Evolutionary conservation across 2,113 vertebrate species (phyloP), one percentile per base, ranked within the genome.

Genomic region (Artemisiospiza belli): DNA sequence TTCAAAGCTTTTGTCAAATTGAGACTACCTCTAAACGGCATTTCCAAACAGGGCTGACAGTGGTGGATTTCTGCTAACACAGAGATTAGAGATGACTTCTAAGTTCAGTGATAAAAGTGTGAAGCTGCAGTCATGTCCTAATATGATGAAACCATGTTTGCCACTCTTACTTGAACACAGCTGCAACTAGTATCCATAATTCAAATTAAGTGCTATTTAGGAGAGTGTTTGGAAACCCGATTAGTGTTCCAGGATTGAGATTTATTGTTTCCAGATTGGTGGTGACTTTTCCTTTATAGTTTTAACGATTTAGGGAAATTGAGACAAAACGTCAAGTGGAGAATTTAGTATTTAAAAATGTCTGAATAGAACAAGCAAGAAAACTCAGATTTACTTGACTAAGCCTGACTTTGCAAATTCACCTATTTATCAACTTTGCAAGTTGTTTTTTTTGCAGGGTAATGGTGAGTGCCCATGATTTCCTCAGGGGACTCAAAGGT

Each of bases 241-340:
- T 86, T 94, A 97, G 54, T 86, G 82, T 88, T 96, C 93, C 92
- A 95, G 79, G 41, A 51, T n/a, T 28, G 21, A 95, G 92, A 97
- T 91, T 93, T 95, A 95, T 97, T 94, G 90, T 86, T 96, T 95
- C 90, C 93, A 96, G 87, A 94, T 87, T 92, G 75, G 72, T 87
- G 73, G 72, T 93, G 72, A 63, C 70, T 95, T 93, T 92, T 95
- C 54, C 79, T 75, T 83, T 70, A 70, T 67, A 83, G 68, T 92
- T 94, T 91, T 95, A 89, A 87, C 3, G 6, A 93, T 89, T 95
- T 83, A 83, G 63, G 14, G 63, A 74, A 91, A 90, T 67, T 88
- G 82, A 73, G 75, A 95, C 47, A 95, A 94, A 91, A 83, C 0
- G 2, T 86, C 63, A 81, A 94, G 67, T 92, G 39, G 27, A 83